A percentile compares a stretch with the other conserved stretches of the same genome.
Evolutionary conservation across 2,888 invertebrate species (phyloP).

Genomic region (Onchidella celtica): DNA sequence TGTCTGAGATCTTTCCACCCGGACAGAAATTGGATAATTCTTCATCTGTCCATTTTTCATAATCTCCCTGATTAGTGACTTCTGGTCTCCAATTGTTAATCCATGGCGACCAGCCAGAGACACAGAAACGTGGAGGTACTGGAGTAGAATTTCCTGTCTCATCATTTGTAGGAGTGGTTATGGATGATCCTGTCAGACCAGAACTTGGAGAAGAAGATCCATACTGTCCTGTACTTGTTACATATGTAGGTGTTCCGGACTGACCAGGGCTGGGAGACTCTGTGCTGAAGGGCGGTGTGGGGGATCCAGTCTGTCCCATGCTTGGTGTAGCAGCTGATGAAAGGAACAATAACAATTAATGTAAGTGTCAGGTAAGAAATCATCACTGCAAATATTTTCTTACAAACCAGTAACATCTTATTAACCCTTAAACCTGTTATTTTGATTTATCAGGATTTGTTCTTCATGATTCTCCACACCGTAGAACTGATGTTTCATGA

Average conservation of each 20-base stretch:
- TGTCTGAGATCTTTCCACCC: constrained; percentile 55
- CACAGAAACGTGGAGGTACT: no score
- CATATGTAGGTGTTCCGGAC: neutral
- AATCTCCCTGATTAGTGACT: constrained; percentile 64
- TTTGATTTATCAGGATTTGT: no score
- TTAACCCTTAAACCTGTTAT: no score
- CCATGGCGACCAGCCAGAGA: constrained; percentile 48
- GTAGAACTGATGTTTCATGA: no score
- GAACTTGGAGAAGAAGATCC: neutral
- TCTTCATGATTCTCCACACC: no score
- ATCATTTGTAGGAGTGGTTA: neutral
- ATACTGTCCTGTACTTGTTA: neutral
- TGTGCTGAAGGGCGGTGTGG: neutral
- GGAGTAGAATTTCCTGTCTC: constrained; percentile 17
- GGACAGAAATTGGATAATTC: constrained; percentile 64
- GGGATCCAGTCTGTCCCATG: neutral
- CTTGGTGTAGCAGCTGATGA: neutral
- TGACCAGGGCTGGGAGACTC: neutral
- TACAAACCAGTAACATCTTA: no score
- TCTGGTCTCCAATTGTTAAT: constrained; percentile 60
- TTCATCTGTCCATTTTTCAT: constrained; percentile 62
- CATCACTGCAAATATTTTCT: no score
- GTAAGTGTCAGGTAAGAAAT: no score
- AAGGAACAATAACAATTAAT: neutral
- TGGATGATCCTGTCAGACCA: no score